These are phyloP conservation scores for Elysia chlorotica DNA, from an alignment of 1,140 invertebrate genomes.

Conservation along the genomic window DNA sequence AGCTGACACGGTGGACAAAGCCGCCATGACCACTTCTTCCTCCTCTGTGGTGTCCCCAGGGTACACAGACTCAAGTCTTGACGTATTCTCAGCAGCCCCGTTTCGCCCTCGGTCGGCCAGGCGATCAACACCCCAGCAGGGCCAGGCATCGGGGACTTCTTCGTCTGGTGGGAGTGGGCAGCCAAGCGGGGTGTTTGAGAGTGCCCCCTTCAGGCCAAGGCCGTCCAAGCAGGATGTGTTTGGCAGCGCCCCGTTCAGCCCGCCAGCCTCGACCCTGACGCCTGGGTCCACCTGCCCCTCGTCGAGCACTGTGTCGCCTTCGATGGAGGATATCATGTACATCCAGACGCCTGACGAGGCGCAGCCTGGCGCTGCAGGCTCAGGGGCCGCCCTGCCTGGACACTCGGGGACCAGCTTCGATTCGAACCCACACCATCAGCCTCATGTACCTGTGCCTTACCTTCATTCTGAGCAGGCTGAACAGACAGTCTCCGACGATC, in stretches of 20 bases:
- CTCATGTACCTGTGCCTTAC: too few species aligned
- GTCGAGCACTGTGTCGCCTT: slow-evolving; percentile 34
- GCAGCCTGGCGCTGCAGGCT: slow-evolving; percentile 26
- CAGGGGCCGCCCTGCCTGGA: too few species aligned
- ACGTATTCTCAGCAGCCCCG: slow-evolving; percentile 61
- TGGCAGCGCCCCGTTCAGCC: slow-evolving; percentile 75
- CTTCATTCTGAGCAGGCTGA: too few species aligned
- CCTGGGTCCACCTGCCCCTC: slow-evolving; percentile 50
- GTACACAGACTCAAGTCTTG: slow-evolving; percentile 24
- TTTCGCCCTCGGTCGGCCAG: slow-evolving; percentile 48
- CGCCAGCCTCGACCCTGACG: slow-evolving; percentile 23
- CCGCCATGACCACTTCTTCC: slow-evolving; percentile 17
- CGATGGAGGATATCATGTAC: slow-evolving; percentile 27
- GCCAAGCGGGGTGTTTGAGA: slow-evolving; percentile 37
- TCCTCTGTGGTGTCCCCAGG: slow-evolving; percentile 27
- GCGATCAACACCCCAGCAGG: slow-evolving; percentile 40
- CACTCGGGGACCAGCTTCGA: too few species aligned
- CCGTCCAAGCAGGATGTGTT: slow-evolving; percentile 70
- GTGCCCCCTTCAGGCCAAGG: slow-evolving; percentile 41
- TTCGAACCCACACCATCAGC: too few species aligned
- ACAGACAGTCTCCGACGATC: slow-evolving; percentile 62
- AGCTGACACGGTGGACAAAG: slow-evolving; percentile 22
- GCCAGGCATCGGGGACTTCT: slow-evolving; percentile 22
- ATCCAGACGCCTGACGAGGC: slow-evolving; percentile 31
- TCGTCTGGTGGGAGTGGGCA: slow-evolving; percentile 12